Conservation (phyloP, 2,888 invertebrate species). For the Campopleginae sp. region DNA sequence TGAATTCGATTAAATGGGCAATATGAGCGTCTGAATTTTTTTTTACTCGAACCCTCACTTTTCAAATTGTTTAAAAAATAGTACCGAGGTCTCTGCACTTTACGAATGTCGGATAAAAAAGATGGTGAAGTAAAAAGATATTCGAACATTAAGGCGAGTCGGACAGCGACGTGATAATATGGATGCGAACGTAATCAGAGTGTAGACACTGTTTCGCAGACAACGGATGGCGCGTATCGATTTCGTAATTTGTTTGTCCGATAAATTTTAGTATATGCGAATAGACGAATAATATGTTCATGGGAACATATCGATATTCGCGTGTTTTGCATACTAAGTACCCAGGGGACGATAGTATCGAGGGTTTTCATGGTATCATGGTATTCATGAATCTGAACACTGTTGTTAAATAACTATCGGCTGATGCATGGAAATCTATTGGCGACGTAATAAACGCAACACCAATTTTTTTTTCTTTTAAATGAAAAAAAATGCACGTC, state of each 20-base stretch:
- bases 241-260: slow-evolving; percentile 41
- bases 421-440: slow-evolving; percentile 16
- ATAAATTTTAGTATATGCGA: slow-evolving; percentile 37
- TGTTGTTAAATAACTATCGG: slow-evolving; percentile 18
- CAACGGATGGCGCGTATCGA: slow-evolving; percentile 5
- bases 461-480: background rate
- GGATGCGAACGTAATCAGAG: background rate
- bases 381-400: slow-evolving; percentile 27
- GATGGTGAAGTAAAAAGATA: background rate
- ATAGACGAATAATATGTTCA: slow-evolving; percentile 26
- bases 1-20: no score
- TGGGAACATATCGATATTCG: slow-evolving; percentile 7
- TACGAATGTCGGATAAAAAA: background rate
- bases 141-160: background rate
- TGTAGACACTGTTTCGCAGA: background rate
- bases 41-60: background rate
- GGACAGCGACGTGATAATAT: background rate
- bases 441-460: background rate
- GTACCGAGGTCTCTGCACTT: background rate
- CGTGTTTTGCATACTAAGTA: slow-evolving; percentile 48
- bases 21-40: background rate
- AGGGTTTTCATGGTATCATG: background rate
- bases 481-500: background rate
- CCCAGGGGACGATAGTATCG: background rate
- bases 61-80: background rate